These are phyloP conservation scores for Cyanocitta stelleri DNA, from an alignment of 2,113 vertebrate genomes.

Conservation along the genomic window DNA sequence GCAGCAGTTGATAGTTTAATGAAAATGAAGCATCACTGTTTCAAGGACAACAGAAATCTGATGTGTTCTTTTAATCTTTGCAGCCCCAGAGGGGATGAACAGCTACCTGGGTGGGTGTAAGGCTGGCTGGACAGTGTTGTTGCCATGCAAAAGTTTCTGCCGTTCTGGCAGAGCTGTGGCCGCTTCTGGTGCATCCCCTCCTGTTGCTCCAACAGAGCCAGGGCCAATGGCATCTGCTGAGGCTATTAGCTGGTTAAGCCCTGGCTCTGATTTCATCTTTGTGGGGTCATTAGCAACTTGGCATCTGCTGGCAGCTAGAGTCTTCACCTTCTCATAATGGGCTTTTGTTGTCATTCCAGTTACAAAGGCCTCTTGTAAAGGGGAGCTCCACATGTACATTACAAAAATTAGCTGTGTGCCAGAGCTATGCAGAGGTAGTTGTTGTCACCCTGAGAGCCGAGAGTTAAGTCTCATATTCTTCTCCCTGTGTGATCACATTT, in stretches of 20 bases:
- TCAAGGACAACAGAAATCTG: neutral
- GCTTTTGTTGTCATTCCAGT: neutral
- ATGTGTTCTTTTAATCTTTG: neutral
- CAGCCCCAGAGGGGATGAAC: neutral
- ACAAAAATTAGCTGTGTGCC: neutral
- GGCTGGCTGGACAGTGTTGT: neutral
- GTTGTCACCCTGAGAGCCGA: neutral
- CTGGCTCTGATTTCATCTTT: neutral
- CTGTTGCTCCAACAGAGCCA: neutral
- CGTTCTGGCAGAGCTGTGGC: neutral
- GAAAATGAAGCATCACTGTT: neutral
- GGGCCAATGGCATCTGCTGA: neutral
- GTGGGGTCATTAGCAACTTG: neutral
- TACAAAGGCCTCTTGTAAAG: neutral
- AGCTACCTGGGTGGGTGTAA: neutral
- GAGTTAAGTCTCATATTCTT: neutral
- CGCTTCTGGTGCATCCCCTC: neutral
- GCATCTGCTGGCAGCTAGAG: neutral
- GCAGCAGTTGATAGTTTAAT: neutral
- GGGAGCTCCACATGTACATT: neutral
- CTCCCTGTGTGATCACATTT: neutral
- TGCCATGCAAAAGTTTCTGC: neutral
- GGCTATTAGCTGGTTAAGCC: neutral
- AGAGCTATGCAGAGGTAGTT: neutral
- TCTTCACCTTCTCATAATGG: neutral